Percentiles rank a stretch among this genome's conserved stretches.
Conservation (phyloP, 2,888 invertebrate genomes). For the Dione juno region DNA sequence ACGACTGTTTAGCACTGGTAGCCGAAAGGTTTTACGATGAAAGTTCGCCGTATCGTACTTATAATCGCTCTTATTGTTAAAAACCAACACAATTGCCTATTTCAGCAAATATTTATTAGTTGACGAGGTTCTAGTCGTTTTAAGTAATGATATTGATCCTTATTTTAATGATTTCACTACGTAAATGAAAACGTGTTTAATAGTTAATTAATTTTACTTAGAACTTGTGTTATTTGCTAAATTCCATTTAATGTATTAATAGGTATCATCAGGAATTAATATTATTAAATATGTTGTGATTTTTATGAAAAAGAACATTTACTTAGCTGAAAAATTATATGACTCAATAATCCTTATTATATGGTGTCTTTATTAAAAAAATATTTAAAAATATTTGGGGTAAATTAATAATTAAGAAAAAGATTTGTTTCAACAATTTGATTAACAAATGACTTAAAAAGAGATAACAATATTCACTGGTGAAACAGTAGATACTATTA, state of each 20-base stretch:
- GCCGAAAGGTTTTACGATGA: conserved; percentile 42
- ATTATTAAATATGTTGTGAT: too few species aligned
- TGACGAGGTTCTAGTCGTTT: conserved; percentile 26
- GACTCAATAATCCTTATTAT: too few species aligned
- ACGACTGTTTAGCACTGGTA: conserved; percentile 40
- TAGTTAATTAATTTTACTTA: conserved; percentile 3
- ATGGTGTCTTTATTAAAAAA: too few species aligned
- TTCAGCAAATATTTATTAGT: conserved; percentile 43
- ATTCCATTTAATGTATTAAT: background rate
- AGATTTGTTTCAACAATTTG: too few species aligned
- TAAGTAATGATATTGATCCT: conserved; percentile 10
- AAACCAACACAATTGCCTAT: conserved; percentile 36
- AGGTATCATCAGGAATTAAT: background rate
- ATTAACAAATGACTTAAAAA: too few species aligned
- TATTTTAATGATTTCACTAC: background rate
- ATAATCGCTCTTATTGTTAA: conserved; percentile 44
- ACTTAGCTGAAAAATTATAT: background rate
- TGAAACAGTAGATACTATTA: background rate
- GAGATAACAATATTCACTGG: too few species aligned
- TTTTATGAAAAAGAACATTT: background rate
- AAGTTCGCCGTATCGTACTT: conserved; percentile 45
- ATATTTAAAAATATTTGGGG: too few species aligned
- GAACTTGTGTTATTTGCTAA: background rate
- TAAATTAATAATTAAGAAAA: too few species aligned
- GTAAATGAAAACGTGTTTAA: background rate